These are phyloP conservation scores for Urocolius indicus DNA, from an alignment of 2,113 vertebrate genomes.

Conservation along the genomic window DNA sequence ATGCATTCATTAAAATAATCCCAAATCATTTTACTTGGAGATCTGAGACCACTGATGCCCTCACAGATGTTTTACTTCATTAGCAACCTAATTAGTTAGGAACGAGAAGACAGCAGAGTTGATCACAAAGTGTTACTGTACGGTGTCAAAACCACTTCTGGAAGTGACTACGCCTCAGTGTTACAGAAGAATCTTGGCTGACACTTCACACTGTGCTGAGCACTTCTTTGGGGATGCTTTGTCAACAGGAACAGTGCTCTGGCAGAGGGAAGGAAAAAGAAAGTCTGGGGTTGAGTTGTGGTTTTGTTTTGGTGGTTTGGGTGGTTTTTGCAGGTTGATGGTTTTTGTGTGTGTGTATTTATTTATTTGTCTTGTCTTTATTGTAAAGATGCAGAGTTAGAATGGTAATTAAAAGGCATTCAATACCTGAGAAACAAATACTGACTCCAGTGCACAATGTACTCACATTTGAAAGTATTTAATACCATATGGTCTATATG, in stretches of 20 bases:
- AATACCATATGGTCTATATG: neutral
- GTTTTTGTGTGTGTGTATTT: too few species aligned
- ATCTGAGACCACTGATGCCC: neutral
- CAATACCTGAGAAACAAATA: neutral
- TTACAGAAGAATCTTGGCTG: neutral
- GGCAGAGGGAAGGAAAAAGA: neutral
- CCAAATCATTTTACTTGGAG: neutral
- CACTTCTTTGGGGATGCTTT: neutral
- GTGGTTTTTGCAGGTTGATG: too few species aligned
- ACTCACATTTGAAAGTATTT: neutral
- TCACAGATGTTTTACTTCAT: neutral
- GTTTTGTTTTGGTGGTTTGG: neutral
- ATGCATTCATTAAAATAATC: neutral
- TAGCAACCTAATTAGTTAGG: neutral
- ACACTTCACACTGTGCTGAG: fast-evolving
- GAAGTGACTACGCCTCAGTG: neutral
- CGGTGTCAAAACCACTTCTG: neutral
- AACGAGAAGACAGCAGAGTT: neutral
- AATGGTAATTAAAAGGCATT: neutral
- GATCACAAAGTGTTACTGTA: neutral
- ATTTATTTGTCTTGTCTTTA: neutral
- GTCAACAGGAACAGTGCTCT: neutral
- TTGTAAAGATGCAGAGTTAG: neutral
- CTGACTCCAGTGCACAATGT: neutral
- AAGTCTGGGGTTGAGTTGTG: neutral